Evolutionary conservation across 2,797 vertebrate species (phyloP), one percentile per base, ranked within the genome.

Genomic region (Schizopygopsis malacanthus): DNA sequence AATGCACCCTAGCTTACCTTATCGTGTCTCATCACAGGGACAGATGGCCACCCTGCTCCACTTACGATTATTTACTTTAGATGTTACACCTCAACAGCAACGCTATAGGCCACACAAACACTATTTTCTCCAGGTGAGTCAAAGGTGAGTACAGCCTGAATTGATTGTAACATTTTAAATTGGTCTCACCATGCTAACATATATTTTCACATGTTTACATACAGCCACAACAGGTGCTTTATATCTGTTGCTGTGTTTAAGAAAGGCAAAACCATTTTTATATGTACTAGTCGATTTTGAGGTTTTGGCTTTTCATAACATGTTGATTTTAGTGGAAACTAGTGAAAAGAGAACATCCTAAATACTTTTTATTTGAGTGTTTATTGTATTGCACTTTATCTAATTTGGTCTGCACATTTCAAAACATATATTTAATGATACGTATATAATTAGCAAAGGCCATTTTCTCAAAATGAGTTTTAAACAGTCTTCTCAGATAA

Each of bases 21-120:
- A 95, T 94, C 92, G 50, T 82, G 87, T 83, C 85, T 81, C 78
- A 88, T 84, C 73, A 77, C 45, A 84, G 70, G 83, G 85, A 77
- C 96, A 96, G 95, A 95, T 96, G 96, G 93, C 90, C 92, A 93
- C 94, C 94, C 95, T 93, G 92, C 79, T 86, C 94, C 91, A 91
- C 93, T 92, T 92, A 89, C 82, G 93, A 94, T 94, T 92, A 93
- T 93, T 95, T 94, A 95, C 89, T 89, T 90, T 88, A 91, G 85
- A 67, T 83, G 79, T 87, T 87, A 82, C 69, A 85, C 82, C 82
- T 70, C 22, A 41, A 54, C 20, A 75, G 70, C 20, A 86, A 84
- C 56, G 61, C 28, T 33, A 28, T 82, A 50, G 79, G 47, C 28
- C 71, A 82, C 69, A 65, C 28, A 73, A 39, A 22, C 11, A 25